A percentile compares a stretch with the other conserved stretches of the same genome.
Conservation (phyloP, 2,888 invertebrate genomes). For the Anthoptus insignis region DNA sequence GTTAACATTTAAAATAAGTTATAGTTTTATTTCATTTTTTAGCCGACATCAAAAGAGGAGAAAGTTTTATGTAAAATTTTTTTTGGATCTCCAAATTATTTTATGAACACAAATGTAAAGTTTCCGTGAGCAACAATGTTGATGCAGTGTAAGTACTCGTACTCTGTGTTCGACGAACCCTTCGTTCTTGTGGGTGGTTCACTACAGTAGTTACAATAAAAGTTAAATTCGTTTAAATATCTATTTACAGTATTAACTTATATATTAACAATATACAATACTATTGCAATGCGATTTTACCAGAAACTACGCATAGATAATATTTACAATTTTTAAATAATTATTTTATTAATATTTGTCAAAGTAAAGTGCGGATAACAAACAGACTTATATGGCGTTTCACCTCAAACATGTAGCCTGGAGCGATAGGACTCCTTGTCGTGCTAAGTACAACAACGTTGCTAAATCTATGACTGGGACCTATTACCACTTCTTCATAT, state of each 20-base stretch:
- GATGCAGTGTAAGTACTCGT: too few relatives aligned
- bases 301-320: conserved; percentile 39
- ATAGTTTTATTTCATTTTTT: too few relatives aligned
- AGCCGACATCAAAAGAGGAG: too few relatives aligned
- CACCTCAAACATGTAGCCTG: not conserved
- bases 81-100: too few relatives aligned
- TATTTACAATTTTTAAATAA: conserved; percentile 52
- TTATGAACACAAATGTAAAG: too few relatives aligned
- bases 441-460: too few relatives aligned
- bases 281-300: conserved; percentile 64
- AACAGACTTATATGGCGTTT: not conserved
- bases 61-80: too few relatives aligned
- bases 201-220: conserved; percentile 65
- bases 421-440: too few relatives aligned
- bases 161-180: conserved; percentile 1
- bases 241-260: conserved; percentile 72
- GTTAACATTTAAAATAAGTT: too few relatives aligned
- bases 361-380: not conserved
- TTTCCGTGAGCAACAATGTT: too few relatives aligned
- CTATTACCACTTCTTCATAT: not conserved
- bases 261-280: conserved; percentile 54
- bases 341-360: not conserved
- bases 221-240: conserved; percentile 85
- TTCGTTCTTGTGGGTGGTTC: conserved; percentile 57
- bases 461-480: too few relatives aligned